Evolutionary conservation across 2,888 invertebrate genomes (phyloP).

Genomic region (Apantesis nais): DNA sequence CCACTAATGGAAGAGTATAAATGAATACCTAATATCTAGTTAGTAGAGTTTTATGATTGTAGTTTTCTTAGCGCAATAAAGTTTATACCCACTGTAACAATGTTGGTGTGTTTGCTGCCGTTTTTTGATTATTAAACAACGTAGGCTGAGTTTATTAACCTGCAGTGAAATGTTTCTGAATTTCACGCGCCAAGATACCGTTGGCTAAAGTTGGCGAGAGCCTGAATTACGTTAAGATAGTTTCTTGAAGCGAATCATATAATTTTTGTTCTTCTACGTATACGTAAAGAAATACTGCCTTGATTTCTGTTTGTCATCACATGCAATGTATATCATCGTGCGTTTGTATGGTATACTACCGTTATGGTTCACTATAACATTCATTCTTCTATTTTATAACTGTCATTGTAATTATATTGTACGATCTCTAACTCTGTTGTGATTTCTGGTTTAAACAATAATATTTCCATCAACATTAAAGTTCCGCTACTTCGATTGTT

Average conservation of each 20-base stretch:
- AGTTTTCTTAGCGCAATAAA: not conserved
- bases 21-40: not conserved
- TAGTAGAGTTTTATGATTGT: not conserved
- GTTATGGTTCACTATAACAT: not conserved
- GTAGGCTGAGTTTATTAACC: constrained; percentile 12
- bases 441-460: constrained; percentile 13
- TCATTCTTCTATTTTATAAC: not conserved
- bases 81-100: not conserved
- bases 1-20: not conserved
- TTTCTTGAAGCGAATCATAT: constrained; percentile 5
- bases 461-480: constrained; percentile 19
- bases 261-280: not conserved
- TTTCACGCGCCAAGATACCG: constrained; percentile 13
- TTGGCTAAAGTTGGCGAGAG: not conserved
- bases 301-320: not conserved
- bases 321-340: not conserved
- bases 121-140: not conserved
- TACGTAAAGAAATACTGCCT: not conserved
- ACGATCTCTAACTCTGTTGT: not conserved
- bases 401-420: not conserved
- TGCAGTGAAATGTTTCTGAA: constrained; percentile 8
- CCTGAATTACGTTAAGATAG: constrained; percentile 8
- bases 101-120: not conserved
- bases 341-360: not conserved
- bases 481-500: constrained; percentile 32